Conservation (phyloP, 2,888 invertebrate genomes). For the Arge pagana region DNA sequence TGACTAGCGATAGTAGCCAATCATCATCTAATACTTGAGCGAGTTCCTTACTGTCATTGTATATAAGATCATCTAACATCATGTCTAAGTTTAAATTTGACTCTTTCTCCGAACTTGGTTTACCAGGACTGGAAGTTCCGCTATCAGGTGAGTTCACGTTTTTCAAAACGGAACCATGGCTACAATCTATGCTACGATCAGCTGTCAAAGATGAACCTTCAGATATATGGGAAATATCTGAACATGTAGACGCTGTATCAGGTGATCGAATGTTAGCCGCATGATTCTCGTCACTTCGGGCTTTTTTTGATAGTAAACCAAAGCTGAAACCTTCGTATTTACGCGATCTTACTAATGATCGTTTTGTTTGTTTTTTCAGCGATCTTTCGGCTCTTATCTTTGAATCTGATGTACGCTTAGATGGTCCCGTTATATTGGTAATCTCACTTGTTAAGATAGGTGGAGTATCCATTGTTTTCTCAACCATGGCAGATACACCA, state of each 20-base stretch:
- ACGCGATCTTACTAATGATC: neutral
- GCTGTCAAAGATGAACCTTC: conserved; percentile 2
- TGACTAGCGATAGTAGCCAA: conserved; percentile 31
- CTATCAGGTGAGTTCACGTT: too few species aligned
- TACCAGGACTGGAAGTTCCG: too few species aligned
- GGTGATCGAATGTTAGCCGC: conserved; percentile 4
- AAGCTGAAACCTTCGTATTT: conserved; percentile 32
- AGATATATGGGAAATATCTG: too few species aligned
- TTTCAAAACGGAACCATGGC: too few species aligned
- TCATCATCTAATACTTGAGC: conserved; percentile 31
- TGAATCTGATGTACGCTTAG: too few species aligned
- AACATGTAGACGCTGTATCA: conserved; percentile 4
- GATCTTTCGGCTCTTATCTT: neutral
- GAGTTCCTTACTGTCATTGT: conserved; percentile 26
- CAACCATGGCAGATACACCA: too few species aligned
- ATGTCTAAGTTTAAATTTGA: conserved; percentile 27
- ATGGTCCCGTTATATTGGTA: too few species aligned
- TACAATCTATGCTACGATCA: too few species aligned
- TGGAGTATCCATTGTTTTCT: too few species aligned
- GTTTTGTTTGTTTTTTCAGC: conserved; percentile 20
- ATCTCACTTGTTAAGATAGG: too few species aligned
- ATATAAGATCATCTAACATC: conserved; percentile 29
- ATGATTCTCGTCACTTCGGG: neutral
- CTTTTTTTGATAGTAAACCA: conserved; percentile 19
- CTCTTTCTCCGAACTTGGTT: too few species aligned